phyloP scores from a whole-genome alignment of 2,797 vertebrate genomes.

The Falco biarmicus region DNA sequence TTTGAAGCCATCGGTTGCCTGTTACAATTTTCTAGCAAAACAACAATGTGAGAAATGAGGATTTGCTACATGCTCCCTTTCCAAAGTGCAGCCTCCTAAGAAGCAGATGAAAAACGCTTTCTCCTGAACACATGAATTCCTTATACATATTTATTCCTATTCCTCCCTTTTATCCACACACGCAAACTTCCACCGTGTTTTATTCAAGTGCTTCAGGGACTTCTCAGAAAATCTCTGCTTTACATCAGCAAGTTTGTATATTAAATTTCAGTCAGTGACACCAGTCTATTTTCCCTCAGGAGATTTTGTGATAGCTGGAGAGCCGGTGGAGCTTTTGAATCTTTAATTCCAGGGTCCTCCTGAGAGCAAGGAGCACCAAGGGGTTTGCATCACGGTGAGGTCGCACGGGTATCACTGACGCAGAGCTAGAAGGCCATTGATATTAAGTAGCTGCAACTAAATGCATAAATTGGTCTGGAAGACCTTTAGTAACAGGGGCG shows the following conservation, averaged over 20 bases:
- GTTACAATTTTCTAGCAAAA: neutral
- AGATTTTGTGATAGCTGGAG: neutral
- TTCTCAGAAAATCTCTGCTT: conserved; percentile 3
- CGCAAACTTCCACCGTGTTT: neutral
- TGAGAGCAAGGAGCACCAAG: neutral
- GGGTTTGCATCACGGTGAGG: neutral
- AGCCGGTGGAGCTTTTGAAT: neutral
- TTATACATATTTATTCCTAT: neutral
- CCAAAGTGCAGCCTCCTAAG: neutral
- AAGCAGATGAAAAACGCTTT: neutral
- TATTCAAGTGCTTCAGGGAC: neutral
- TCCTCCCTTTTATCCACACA: neutral
- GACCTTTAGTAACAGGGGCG: neutral
- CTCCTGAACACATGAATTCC: neutral
- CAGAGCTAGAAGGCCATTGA: neutral
- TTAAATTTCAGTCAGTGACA: neutral
- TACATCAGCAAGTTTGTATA: neutral
- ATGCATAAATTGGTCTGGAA: neutral
- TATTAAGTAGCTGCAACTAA: neutral
- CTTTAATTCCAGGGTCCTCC: neutral
- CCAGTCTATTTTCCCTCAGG: neutral
- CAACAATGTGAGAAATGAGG: neutral
- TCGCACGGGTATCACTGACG: accelerated
- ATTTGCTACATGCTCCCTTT: neutral
- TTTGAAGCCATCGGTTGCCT: neutral